A percentile compares a stretch with the other conserved stretches of the same genome.
Evolutionary conservation across 2,797 vertebrate species (phyloP).

Genomic region (Loris lydekkerianus): DNA sequence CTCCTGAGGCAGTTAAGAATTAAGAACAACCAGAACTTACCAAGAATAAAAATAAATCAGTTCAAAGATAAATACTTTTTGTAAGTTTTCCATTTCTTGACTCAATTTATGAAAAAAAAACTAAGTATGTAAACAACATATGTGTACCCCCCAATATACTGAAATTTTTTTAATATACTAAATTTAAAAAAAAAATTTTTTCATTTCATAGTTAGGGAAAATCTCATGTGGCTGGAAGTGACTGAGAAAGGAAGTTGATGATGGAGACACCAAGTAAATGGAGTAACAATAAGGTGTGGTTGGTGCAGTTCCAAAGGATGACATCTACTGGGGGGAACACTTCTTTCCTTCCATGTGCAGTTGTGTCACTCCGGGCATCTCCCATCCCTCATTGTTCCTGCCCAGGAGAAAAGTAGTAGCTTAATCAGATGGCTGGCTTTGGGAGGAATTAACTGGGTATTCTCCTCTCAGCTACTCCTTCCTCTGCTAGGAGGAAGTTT

Average conservation of each 20-base stretch:
- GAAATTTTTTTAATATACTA: too few species aligned
- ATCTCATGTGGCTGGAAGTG: background rate
- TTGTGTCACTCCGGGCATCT: background rate
- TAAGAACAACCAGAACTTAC: background rate
- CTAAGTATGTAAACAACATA: too few species aligned
- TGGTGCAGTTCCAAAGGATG: background rate
- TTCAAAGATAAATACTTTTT: background rate
- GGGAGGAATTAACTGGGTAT: background rate
- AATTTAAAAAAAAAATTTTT: too few species aligned
- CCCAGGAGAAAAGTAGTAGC: background rate
- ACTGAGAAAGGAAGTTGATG: background rate
- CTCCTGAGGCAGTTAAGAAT: background rate
- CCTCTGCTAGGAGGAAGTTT: background rate
- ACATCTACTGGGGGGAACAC: too few species aligned
- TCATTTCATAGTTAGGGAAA: background rate
- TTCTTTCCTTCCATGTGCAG: background rate
- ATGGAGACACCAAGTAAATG: background rate
- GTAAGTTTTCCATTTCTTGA: too few species aligned
- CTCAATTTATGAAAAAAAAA: too few species aligned
- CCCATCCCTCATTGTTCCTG: background rate
- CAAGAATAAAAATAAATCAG: conserved; percentile 36
- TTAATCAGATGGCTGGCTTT: background rate
- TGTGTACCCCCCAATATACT: too few species aligned
- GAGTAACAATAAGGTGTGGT: background rate
- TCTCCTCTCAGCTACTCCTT: background rate